A percentile compares a stretch with the other conserved stretches of the same genome.
Evolutionary conservation across 92 coral and sea anemone genomes (phyloP).

Genomic region (Nematostella vectensis): DNA sequence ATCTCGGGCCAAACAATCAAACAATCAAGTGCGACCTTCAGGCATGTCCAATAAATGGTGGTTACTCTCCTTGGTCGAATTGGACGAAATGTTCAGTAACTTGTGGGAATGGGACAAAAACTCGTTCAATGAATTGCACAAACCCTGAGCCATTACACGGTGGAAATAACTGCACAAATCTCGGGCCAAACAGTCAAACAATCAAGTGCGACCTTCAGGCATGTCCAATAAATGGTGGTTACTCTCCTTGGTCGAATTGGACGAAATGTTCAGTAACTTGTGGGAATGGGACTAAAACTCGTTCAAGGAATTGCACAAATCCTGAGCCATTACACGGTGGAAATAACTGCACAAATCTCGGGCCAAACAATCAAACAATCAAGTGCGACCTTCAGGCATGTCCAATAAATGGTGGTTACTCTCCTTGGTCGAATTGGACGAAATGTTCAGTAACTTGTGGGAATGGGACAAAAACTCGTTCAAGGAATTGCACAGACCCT

Average conservation of each 20-base stretch:
- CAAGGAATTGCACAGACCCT: too few relatives aligned
- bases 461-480: slow-evolving; percentile 38
- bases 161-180: too few relatives aligned
- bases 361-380: too few relatives aligned
- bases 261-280: slow-evolving; percentile 28
- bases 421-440: too few relatives aligned
- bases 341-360: background rate
- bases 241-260: slow-evolving; percentile 34
- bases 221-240: background rate
- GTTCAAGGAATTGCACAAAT: slow-evolving; percentile 37
- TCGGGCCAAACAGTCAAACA: too few relatives aligned
- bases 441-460: too few relatives aligned
- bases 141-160: too few relatives aligned
- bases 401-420: too few relatives aligned
- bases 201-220: too few relatives aligned
- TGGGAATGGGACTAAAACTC: slow-evolving; percentile 34
- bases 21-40: background rate
- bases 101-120: slow-evolving; percentile 36
- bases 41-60: background rate
- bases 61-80: too few relatives aligned
- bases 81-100: too few relatives aligned
- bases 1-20: background rate
- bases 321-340: slow-evolving; percentile 27
- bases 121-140: slow-evolving; percentile 34
- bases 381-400: too few relatives aligned